These are phyloP conservation scores for Volucella zonaria DNA, from an alignment of 2,888 invertebrate species.

Conservation along the genomic window DNA sequence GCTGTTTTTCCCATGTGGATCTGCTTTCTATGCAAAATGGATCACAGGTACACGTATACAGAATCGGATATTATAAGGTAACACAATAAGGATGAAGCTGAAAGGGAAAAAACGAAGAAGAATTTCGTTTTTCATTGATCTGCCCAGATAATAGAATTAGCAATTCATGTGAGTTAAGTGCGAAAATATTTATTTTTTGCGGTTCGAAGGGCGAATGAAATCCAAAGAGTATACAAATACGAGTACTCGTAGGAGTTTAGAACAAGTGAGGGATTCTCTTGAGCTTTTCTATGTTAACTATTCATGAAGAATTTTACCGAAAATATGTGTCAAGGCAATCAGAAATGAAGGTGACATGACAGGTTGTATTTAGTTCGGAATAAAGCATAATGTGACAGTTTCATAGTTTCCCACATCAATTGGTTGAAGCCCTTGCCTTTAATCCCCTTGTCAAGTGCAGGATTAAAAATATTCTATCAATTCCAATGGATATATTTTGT, in stretches of 20 bases:
- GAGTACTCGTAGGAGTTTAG: too few species aligned
- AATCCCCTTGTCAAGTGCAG: neutral
- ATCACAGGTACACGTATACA: too few species aligned
- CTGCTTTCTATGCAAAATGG: neutral
- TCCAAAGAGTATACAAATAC: too few species aligned
- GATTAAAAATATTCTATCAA: neutral
- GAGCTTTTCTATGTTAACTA: neutral
- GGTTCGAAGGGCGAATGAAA: neutral
- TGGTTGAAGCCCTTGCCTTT: neutral
- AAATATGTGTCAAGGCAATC: neutral
- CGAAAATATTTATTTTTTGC: slow-evolving; percentile 20
- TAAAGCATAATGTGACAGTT: neutral
- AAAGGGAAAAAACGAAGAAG: neutral
- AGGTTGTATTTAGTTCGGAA: too few species aligned
- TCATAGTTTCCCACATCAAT: neutral
- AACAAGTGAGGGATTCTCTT: too few species aligned
- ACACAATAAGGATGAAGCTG: neutral
- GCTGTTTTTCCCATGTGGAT: slow-evolving; percentile 3
- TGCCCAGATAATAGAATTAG: slow-evolving; percentile 16
- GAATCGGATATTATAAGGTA: neutral
- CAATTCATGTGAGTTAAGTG: slow-evolving; percentile 33
- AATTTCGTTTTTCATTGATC: slow-evolving; percentile 8
- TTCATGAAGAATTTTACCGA: neutral
- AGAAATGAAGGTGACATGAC: too few species aligned
- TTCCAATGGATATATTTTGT: too few species aligned